Conservation (phyloP, 2,797 vertebrate genomes). For the Ambastaia sidthimunki region DNA sequence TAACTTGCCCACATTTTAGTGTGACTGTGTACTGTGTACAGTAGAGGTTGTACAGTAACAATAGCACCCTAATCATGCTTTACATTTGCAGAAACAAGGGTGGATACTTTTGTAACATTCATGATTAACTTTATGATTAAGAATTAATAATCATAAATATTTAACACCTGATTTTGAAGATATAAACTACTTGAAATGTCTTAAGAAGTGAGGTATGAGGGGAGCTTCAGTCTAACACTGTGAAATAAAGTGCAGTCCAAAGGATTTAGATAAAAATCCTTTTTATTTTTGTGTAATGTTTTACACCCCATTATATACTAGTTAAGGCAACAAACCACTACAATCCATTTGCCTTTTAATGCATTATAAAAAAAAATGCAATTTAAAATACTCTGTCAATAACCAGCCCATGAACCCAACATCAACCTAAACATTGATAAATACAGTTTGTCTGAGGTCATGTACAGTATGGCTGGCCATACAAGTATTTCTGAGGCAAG, state of each 20-base stretch:
- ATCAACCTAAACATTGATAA: conserved; percentile 16
- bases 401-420: neutral
- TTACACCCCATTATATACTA: conserved; percentile 13
- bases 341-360: conserved; percentile 20
- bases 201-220: conserved; percentile 47
- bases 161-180: conserved; percentile 48
- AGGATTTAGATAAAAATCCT: conserved; percentile 19
- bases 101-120: conserved; percentile 34
- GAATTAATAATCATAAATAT: conserved; percentile 35
- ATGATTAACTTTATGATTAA: conserved; percentile 34
- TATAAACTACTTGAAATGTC: conserved; percentile 59
- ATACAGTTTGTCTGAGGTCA: neutral
- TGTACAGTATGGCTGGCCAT: conserved; percentile 57
- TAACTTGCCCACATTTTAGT: conserved; percentile 6
- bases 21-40: conserved; percentile 26
- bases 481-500: conserved; percentile 18
- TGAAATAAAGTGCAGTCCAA: conserved; percentile 54
- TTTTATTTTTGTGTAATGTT: conserved; percentile 8
- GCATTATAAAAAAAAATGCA: neutral
- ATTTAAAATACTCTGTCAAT: conserved; percentile 8
- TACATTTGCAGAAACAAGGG: conserved; percentile 44
- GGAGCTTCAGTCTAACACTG: conserved; percentile 63
- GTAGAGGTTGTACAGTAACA: neutral
- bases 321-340: conserved; percentile 33
- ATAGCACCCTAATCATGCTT: conserved; percentile 30